Conservation (phyloP, 2,888 invertebrate genomes). For the Sceliomorpha sp. region DNA sequence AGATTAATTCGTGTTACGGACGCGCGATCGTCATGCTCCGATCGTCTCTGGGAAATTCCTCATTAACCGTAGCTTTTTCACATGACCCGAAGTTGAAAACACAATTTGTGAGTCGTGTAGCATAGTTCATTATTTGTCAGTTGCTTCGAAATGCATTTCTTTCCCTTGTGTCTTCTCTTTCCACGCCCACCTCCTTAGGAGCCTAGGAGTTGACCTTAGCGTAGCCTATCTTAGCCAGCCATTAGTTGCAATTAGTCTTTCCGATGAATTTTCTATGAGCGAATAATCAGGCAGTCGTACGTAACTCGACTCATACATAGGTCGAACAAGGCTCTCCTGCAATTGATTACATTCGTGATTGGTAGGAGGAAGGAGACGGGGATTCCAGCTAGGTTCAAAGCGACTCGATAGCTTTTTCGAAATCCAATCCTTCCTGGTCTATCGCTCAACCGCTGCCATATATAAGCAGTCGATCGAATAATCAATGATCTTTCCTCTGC, state of each 20-base stretch:
- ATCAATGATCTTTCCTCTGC: constrained; percentile 10
- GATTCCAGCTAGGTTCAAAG: constrained; percentile 3
- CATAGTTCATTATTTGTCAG: constrained; percentile 3
- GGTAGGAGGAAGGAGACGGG: constrained; percentile 25
- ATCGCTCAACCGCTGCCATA: not conserved
- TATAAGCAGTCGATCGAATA: constrained; percentile 11
- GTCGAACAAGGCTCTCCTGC: not conserved
- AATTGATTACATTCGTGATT: not conserved
- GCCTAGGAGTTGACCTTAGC: not conserved
- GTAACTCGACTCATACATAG: constrained; percentile 7
- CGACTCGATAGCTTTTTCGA: not conserved
- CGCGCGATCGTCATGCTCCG: no score
- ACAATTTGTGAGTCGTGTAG: no score
- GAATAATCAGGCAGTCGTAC: constrained; percentile 37
- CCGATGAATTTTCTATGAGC: constrained; percentile 73
- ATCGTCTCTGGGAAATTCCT: no score
- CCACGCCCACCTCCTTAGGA: constrained; percentile 3
- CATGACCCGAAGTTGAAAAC: no score
- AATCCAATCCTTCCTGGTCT: constrained; percentile 7
- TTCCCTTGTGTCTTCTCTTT: constrained; percentile 1
- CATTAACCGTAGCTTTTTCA: no score
- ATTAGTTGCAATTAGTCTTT: constrained; percentile 75
- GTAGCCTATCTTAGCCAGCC: constrained; percentile 44
- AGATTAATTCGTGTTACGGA: no score
- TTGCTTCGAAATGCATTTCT: constrained; percentile 8